Evolutionary conservation across 2,888 invertebrate genomes (phyloP).

Genomic region (Syrista parreyssii): DNA sequence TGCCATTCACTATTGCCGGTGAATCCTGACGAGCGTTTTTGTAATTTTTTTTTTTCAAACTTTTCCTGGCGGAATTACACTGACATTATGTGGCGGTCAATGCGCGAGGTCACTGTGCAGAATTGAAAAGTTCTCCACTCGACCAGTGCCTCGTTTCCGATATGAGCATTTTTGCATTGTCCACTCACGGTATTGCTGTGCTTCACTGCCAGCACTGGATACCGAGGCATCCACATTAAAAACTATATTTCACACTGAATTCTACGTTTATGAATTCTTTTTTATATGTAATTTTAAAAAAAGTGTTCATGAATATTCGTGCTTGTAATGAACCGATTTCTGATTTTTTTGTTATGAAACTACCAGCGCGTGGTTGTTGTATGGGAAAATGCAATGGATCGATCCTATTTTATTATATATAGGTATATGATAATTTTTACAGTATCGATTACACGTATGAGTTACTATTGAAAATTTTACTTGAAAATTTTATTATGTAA

Average conservation of each 20-base stretch:
- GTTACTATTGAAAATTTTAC: not conserved
- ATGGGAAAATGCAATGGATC: no score
- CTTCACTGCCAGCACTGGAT: not conserved
- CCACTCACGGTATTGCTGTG: not conserved
- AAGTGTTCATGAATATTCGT: not conserved
- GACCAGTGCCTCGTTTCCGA: not conserved
- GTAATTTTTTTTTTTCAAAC: not conserved
- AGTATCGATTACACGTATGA: no score
- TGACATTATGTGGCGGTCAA: constrained; percentile 1
- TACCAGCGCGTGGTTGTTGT: not conserved
- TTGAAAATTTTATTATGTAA: no score
- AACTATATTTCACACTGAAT: not conserved
- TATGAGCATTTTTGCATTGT: not conserved
- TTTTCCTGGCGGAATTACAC: not conserved
- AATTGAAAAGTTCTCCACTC: not conserved
- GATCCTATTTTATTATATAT: no score
- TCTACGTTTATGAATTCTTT: not conserved
- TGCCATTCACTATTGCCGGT: constrained; percentile 3
- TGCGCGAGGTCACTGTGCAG: not conserved
- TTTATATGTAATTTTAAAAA: not conserved
- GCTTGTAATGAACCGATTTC: not conserved
- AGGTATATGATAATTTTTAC: no score
- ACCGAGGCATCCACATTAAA: not conserved
- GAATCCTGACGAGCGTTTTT: constrained; percentile 19
- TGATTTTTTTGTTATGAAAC: not conserved